These are phyloP conservation scores for Drosophila fungiperda DNA, from an alignment of 2,888 invertebrate genomes.

Conservation along the genomic window DNA sequence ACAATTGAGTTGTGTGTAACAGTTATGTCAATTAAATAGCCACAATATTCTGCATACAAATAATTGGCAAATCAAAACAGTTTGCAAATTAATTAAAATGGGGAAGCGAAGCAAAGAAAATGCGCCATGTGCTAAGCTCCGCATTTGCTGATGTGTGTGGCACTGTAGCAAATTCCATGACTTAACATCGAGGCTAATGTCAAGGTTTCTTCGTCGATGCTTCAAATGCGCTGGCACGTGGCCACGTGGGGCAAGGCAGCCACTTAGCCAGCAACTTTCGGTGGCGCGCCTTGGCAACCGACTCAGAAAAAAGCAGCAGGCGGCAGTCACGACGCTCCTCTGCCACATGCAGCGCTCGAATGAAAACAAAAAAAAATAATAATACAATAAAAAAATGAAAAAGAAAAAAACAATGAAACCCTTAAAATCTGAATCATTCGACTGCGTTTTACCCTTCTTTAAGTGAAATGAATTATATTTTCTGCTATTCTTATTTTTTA, in stretches of 20 bases:
- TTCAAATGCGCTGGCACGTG: conserved; percentile 66
- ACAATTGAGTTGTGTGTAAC: conserved; percentile 40
- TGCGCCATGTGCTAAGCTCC: conserved; percentile 33
- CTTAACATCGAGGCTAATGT: conserved; percentile 62
- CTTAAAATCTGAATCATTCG: background rate
- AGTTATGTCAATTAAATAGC: conserved; percentile 53
- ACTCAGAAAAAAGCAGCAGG: conserved; percentile 24
- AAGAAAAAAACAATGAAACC: background rate
- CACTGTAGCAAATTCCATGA: conserved; percentile 7
- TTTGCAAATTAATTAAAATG: conserved; percentile 31
- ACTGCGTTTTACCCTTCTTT: background rate
- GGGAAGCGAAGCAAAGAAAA: conserved; percentile 1
- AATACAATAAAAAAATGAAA: conserved; percentile 6
- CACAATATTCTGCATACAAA: background rate
- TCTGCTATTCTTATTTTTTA: background rate
- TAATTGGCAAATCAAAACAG: conserved; percentile 33
- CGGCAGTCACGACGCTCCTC: conserved; percentile 17
- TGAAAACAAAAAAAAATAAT: conserved; percentile 43
- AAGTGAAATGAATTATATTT: background rate
- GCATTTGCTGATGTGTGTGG: conserved; percentile 21
- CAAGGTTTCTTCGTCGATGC: conserved; percentile 75
- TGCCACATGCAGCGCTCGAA: conserved; percentile 60
- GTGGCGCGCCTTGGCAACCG: conserved; percentile 12
- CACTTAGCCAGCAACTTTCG: conserved; percentile 22
- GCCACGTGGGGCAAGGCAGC: conserved; percentile 38